Percentiles rank a stretch among this genome's conserved stretches.
These are phyloP conservation scores for Eonycteris spelaea DNA, from an alignment of 2,113 vertebrate genomes.

Conservation along the genomic window DNA sequence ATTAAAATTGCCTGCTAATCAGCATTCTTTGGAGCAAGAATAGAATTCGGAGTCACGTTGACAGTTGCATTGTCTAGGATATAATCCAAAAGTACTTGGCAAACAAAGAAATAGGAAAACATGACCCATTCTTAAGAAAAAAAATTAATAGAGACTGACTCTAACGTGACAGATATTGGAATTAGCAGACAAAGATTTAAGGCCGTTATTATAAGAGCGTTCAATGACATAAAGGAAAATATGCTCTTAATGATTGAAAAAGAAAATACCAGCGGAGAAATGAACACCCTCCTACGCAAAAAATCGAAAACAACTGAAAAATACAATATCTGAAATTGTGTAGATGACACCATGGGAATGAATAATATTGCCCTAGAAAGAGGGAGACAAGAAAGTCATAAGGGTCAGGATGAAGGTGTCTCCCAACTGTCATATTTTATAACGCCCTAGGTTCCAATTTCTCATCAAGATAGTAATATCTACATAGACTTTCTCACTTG, in stretches of 20 bases:
- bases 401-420: background rate
- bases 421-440: background rate
- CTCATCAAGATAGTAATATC: background rate
- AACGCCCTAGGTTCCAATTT: background rate
- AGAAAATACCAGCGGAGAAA: background rate
- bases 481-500: background rate
- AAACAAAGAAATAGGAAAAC: background rate
- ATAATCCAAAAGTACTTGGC: background rate
- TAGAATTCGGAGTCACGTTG: background rate
- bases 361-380: no score
- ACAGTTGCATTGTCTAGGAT: background rate
- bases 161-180: background rate
- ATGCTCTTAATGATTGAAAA: background rate
- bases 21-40: background rate
- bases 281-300: background rate
- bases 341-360: background rate
- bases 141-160: background rate
- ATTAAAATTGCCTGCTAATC: background rate
- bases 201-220: background rate
- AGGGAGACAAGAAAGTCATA: no score
- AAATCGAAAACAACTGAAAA: background rate
- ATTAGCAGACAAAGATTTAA: background rate
- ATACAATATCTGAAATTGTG: background rate
- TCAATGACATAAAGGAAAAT: background rate
- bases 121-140: background rate